Evolutionary conservation across 2,113 vertebrate species (phyloP).

Genomic region (Heterotilapia buettikoferi): DNA sequence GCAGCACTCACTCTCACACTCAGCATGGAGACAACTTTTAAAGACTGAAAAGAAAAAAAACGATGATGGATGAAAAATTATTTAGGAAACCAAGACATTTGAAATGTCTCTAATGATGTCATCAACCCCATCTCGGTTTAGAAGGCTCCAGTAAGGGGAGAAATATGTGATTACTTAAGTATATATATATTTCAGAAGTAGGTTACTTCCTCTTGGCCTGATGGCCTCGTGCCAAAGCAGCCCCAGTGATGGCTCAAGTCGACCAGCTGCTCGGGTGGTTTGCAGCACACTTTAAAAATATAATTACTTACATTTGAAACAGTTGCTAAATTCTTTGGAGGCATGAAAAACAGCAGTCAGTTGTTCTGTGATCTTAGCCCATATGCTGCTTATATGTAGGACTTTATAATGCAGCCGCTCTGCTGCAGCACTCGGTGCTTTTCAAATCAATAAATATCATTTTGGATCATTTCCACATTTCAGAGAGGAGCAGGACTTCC

Average conservation of each 20-base stretch:
- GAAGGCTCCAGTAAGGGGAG: background rate
- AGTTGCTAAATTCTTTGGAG: background rate
- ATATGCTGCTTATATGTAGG: background rate
- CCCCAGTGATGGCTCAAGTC: background rate
- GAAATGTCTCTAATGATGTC: background rate
- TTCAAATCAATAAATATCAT: background rate
- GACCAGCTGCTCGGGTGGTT: slow-evolving; percentile 5
- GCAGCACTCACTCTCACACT: background rate
- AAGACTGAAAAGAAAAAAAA: background rate
- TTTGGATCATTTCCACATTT: background rate
- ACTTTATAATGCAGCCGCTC: background rate
- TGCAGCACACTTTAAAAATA: background rate
- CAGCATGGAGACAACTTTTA: background rate
- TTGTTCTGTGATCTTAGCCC: background rate
- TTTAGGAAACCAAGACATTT: background rate
- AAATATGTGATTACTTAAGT: background rate
- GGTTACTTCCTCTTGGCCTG: background rate
- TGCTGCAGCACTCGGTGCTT: background rate
- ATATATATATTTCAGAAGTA: background rate
- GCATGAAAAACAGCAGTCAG: background rate
- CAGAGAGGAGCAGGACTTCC: background rate
- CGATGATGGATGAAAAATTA: background rate
- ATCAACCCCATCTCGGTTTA: background rate
- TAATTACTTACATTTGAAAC: background rate
- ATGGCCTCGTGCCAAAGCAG: slow-evolving; percentile 1